Base-by-base conservation (phyloP, 2,113 vertebrate species). In the Australoheros scitulus region DNA sequence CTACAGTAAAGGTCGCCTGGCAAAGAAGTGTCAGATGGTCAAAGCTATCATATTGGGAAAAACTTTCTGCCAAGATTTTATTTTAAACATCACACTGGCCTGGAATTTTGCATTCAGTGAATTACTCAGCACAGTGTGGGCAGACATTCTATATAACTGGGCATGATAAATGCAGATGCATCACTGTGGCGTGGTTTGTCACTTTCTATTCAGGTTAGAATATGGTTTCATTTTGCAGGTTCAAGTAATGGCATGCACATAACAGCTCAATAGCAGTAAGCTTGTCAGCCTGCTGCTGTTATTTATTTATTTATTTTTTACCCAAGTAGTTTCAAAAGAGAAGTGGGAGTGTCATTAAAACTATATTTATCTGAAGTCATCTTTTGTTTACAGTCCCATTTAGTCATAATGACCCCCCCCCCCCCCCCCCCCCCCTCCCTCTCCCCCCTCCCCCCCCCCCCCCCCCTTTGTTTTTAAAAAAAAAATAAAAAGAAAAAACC, bases 361-460 rank as follows among this genome's bases (percentile, higher is more conserved):
- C 56, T 82, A 77, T 77, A 83, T 88, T 87, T 83, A 86, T 86
- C 84, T 77, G 61, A 57, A 72, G 86, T 65, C 17, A 2, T 78
- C 81, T 74, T 88, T 65, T 80, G 41, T 88, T 92, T 79, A 79
- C 55, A 63, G 75, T 24, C 17, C 7, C 58, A 82, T 89, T 64
- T 87, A 76, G 90, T 92, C 88, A 91, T 81, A 83, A 52, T 70
- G 77, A 65, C 7, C 14, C 60, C 78, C 84, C 32, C 55, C 86
- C 50, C 47, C n/a, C n/a, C n/a, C n/a, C n/a, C n/a, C n/a, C n/a
- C n/a, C n/a, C n/a, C n/a, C n/a, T n/a, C n/a, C n/a, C n/a, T n/a
- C n/a, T n/a, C n/a, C n/a, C n/a, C n/a, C n/a, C n/a, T n/a, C n/a
- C n/a, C n/a, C n/a, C n/a, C n/a, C n/a, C n/a, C n/a, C n/a, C n/a